Percentiles rank a stretch among this genome's conserved stretches.
Conservation (phyloP, 2,113 vertebrate species). For the Callipepla squamata region DNA sequence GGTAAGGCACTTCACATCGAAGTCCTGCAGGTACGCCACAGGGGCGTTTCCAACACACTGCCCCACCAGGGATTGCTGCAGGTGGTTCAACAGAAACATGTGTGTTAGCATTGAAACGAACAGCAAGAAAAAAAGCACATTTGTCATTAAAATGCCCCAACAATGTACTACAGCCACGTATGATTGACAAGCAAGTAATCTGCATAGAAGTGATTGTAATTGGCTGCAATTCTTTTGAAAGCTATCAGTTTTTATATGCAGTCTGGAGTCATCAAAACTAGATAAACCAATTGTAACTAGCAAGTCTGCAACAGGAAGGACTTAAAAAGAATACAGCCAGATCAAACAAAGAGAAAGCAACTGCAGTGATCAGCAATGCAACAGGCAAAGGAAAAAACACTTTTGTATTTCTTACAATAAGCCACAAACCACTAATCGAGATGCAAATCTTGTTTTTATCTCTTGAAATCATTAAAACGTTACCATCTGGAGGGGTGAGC, state of each 20-base stretch:
- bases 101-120: not conserved
- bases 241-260: not conserved
- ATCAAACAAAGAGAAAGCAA: not conserved
- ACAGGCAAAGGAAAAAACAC: not conserved
- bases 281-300: not conserved
- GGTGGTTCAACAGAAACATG: not conserved
- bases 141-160: not conserved
- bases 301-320: not conserved
- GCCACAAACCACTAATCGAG: not conserved
- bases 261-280: not conserved
- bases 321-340: not conserved
- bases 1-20: constrained; percentile 77
- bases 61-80: constrained; percentile 81
- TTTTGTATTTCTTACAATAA: not conserved
- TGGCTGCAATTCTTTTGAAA: not conserved
- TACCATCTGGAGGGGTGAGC: not conserved
- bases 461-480: not conserved
- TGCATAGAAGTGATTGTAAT: not conserved
- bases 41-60: constrained; percentile 84
- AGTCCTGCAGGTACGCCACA: constrained; percentile 84
- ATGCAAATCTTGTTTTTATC: not conserved
- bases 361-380: not conserved
- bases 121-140: not conserved
- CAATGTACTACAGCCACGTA: not conserved
- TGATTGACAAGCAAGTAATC: not conserved